Evolutionary conservation across 2,113 vertebrate species (phyloP).

Genomic region (Zosterops japonicus): DNA sequence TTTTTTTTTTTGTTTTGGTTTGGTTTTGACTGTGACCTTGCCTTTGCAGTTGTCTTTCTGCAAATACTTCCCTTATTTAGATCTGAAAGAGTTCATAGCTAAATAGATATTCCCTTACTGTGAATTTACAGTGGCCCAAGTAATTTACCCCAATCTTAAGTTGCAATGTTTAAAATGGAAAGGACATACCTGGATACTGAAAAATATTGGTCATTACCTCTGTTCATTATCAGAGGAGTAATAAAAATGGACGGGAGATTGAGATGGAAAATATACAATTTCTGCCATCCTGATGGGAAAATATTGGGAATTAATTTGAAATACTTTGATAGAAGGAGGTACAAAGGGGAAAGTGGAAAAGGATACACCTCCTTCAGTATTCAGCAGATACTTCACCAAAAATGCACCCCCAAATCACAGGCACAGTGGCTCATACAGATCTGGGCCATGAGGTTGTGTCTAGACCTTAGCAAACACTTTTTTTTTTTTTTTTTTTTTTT

Average conservation of each 20-base stretch:
- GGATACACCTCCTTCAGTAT: background rate
- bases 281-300: background rate
- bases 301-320: background rate
- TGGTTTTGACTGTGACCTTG: background rate
- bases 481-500: background rate
- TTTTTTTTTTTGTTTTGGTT: background rate
- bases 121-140: background rate
- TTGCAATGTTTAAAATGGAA: background rate
- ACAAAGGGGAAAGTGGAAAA: background rate
- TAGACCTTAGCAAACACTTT: background rate
- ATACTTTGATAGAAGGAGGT: background rate
- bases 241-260: background rate
- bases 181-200: background rate
- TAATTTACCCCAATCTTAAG: background rate
- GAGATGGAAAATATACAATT: background rate
- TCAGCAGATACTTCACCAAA: background rate
- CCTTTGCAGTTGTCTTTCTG: background rate
- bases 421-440: background rate
- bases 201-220: background rate
- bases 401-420: background rate
- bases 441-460: background rate
- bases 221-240: background rate
- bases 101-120: background rate
- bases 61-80: background rate
- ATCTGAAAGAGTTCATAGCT: background rate